These are phyloP conservation scores for Chiridota heheva DNA, from an alignment of 35 echinoderm and acorn worm species.

Conservation along the genomic window DNA sequence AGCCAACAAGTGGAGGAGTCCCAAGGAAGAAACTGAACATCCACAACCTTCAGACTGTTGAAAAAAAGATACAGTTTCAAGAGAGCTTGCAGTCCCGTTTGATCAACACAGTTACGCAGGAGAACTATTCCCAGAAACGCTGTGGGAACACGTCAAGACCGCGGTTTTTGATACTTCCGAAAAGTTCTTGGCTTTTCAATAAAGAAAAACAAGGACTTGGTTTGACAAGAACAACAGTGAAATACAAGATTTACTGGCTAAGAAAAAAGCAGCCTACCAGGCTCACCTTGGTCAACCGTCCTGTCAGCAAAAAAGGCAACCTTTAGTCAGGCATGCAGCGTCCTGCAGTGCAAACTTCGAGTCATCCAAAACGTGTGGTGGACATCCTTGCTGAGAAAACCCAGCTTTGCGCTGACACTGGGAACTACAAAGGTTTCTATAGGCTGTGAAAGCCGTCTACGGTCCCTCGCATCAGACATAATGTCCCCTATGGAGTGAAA, in stretches of 20 bases:
- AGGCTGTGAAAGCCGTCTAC: conserved; percentile 55
- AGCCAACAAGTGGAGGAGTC: neutral
- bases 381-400: conserved; percentile 7
- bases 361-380: conserved; percentile 49
- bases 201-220: conserved; percentile 48
- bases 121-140: conserved; percentile 8
- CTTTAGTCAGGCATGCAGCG: conserved; percentile 31
- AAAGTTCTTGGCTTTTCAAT: conserved; percentile 1
- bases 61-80: conserved; percentile 13
- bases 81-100: neutral
- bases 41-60: neutral
- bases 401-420: conserved; percentile 41
- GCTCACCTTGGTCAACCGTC: conserved; percentile 26
- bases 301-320: conserved; percentile 14
- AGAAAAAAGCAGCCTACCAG: conserved; percentile 31
- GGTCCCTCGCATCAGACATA: conserved; percentile 28
- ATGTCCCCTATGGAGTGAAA: conserved; percentile 27
- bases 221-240: conserved; percentile 55
- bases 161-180: conserved; percentile 11
- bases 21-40: neutral
- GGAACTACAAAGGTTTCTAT: conserved; percentile 39
- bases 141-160: conserved; percentile 38
- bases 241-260: conserved; percentile 29
- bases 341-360: conserved; percentile 22
- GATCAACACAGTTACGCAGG: neutral